These are phyloP conservation scores for Craterocephalus amniculus DNA, from an alignment of 2,797 vertebrate genomes.

Conservation along the genomic window DNA sequence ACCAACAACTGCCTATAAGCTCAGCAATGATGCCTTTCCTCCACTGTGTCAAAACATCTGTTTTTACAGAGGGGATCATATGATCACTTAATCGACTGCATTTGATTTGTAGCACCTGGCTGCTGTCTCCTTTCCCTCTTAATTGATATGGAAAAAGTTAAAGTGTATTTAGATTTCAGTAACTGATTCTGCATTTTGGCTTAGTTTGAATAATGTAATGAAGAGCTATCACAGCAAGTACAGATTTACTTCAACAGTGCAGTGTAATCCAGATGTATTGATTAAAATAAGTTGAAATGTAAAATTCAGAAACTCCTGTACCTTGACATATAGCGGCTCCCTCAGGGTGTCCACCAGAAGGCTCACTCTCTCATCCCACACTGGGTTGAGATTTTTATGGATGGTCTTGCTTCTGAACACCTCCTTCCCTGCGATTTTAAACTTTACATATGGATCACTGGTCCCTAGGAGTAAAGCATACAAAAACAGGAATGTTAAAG, in stretches of 20 bases:
- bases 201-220: neutral
- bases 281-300: neutral
- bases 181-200: neutral
- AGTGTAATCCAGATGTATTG: no score
- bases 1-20: neutral
- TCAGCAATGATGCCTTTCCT: neutral
- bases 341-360: conserved; percentile 87
- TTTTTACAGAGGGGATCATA: neutral
- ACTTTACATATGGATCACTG: conserved; percentile 97
- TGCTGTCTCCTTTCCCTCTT: neutral
- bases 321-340: conserved; percentile 93
- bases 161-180: neutral
- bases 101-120: neutral
- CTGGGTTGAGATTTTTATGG: conserved; percentile 95
- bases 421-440: conserved; percentile 94
- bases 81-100: neutral
- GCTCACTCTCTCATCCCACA: conserved; percentile 91
- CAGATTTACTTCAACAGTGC: neutral
- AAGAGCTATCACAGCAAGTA: neutral
- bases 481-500: conserved; percentile 11
- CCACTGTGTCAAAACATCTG: neutral
- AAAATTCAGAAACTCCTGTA: conserved; percentile 50
- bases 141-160: neutral
- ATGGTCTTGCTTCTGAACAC: conserved; percentile 96
- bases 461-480: conserved; percentile 80